Evolutionary conservation across 2,888 invertebrate species (phyloP).

Genomic region (Synergus japonicus): DNA sequence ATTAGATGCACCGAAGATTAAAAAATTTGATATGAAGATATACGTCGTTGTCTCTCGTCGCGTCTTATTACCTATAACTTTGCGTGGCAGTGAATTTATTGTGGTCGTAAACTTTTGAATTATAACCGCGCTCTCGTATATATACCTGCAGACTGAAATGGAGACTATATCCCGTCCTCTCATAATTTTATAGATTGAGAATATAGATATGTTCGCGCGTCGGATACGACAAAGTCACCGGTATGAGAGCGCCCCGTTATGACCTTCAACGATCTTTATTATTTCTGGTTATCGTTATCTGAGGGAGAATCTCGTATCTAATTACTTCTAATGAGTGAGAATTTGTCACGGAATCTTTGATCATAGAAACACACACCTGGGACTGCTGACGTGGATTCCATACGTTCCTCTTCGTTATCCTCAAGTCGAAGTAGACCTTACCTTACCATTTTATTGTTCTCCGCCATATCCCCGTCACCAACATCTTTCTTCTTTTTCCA

Average conservation of each 20-base stretch:
- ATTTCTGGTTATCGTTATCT: conserved; percentile 38
- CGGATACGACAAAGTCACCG: conserved; percentile 36
- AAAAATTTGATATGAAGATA: conserved; percentile 42
- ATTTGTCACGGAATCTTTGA: conserved; percentile 44
- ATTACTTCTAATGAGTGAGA: conserved; percentile 39
- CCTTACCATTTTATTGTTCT: conserved; percentile 15
- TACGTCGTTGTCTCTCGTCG: conserved; percentile 49
- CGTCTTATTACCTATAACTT: conserved; percentile 59
- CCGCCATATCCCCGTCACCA: neutral
- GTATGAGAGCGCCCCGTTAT: conserved; percentile 25
- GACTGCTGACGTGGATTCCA: conserved; percentile 20
- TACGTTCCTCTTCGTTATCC: conserved; percentile 36
- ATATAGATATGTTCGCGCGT: conserved; percentile 54
- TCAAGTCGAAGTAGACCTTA: neutral
- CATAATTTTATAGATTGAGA: conserved; percentile 64
- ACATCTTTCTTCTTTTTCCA: conserved; percentile 2
- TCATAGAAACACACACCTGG: conserved; percentile 45
- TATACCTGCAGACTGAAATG: conserved; percentile 51
- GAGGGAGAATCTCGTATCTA: conserved; percentile 42
- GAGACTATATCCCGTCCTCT: conserved; percentile 54
- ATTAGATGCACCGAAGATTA: conserved; percentile 37
- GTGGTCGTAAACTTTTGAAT: conserved; percentile 66
- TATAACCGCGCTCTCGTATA: conserved; percentile 58
- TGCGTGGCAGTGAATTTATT: conserved; percentile 61
- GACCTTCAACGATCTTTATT: conserved; percentile 41